Evolutionary conservation across 2,113 vertebrate species (phyloP), one percentile per base, ranked within the genome.

Genomic region (Caretta caretta): DNA sequence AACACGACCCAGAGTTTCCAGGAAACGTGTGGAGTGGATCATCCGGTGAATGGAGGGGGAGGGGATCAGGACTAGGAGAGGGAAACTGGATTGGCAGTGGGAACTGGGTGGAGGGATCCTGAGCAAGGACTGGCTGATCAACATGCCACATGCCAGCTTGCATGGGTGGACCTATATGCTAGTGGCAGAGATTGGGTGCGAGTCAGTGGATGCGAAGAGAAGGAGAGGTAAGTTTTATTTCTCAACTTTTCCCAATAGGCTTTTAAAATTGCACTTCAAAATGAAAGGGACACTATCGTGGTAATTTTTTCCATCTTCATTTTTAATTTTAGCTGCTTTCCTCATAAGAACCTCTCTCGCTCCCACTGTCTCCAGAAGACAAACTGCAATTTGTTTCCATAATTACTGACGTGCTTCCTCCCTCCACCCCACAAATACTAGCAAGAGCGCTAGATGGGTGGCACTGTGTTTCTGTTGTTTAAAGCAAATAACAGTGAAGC

Each of bases 151-250:
- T 72, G n/a, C 65, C 65, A 38, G 4, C 65, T 69, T 35, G 16
- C 16, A 69, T n/a, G 8, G 31, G 62, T n/a, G 62, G 31, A 65
- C 5, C 2, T 6, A 0, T 8, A 24, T 51, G 50, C 53, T 62
- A 48, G 3, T 0, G 0, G n/a, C 4, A 27, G 79, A 19, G 2
- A 7, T 59, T 46, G 27, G 0, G 0, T 35, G n/a, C 5, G 5
- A 31, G 0, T 42, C 1, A 2, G 42, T 17, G 46, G 25, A 65
- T 19, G n/a, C 79, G 65, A 27, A 42, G 72, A 17, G 46, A 85
- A 29, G 2, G 3, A 7, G 29, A 9, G 1, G 0, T 24, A 42
- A 10, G 6, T 88, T 9, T 1, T 7, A 2, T 59, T 76, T 92
- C 50, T 75, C 83, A 49, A 11, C 0, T 0, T 78, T 92, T 93